Conservation (phyloP, 2,113 vertebrate species). For the Glaucomys volans region DNA sequence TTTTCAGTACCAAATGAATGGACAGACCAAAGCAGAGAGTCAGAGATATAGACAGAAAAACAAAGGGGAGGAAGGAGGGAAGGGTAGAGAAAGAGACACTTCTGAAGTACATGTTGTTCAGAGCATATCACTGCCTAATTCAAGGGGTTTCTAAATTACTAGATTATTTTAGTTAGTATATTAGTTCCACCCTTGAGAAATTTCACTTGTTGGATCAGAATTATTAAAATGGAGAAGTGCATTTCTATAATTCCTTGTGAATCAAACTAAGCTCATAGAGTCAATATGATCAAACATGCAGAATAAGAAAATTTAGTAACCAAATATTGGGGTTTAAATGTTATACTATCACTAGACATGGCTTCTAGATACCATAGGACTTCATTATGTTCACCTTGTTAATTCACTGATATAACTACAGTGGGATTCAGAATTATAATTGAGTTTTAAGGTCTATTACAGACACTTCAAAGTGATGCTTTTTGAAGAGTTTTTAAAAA, state of each 20-base stretch:
- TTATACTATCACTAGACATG: background rate
- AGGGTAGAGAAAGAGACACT: background rate
- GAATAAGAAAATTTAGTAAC: constrained; percentile 7
- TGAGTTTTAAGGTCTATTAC: constrained; percentile 25
- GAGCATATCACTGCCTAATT: background rate
- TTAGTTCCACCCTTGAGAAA: constrained; percentile 9
- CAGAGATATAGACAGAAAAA: background rate
- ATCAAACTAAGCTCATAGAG: background rate
- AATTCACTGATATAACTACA: background rate
- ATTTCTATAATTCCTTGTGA: background rate
- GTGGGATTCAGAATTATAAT: constrained; percentile 33
- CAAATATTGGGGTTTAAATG: background rate
- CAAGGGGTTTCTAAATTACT: constrained; percentile 1
- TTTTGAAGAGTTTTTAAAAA: constrained; percentile 45
- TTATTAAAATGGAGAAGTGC: constrained; percentile 48
- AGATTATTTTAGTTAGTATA: background rate
- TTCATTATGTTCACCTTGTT: background rate
- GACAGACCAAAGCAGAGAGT: background rate
- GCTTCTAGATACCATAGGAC: background rate
- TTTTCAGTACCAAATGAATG: background rate
- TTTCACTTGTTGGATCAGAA: constrained; percentile 19
- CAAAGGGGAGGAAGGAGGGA: background rate
- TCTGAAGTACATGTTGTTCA: constrained; percentile 16
- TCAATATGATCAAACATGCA: background rate
- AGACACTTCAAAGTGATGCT: constrained; percentile 22